Base-by-base conservation (phyloP, 2,888 invertebrate genomes). In the Diplazon laetatorius region DNA sequence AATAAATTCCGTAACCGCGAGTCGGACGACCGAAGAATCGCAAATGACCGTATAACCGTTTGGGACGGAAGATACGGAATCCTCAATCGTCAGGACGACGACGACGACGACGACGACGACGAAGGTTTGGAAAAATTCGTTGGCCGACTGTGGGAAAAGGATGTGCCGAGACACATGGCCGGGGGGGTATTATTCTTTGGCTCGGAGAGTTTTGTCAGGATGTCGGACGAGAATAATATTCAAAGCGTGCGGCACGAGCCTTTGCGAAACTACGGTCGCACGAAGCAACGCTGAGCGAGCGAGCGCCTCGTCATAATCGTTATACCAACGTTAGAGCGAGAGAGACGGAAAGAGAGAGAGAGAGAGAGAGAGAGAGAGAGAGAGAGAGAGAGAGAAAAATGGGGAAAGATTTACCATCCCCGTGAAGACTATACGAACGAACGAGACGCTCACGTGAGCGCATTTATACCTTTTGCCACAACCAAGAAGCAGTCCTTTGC, bases 191-290 rank as follows among this genome's bases (percentile, higher is more conserved):
- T n/a, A n/a, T n/a, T n/a, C n/a, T n/a, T n/a, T n/a, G n/a, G n/a
- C n/a, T n/a, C n/a, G n/a, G n/a, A n/a, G n/a, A n/a, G 50, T 22
- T 18, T 20, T 46, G 50, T 14, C 22, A 52, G 39, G 52, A 66
- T 52, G 25, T n/a, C n/a, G n/a, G 39, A 50, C 65, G 65, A 65
- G 35, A 66, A 52, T 9, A 66, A 66, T 66, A 66, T 66, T 66
- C 50, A 66, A 66, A 66, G 50, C 65, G 65, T 66, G 65, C 65
- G 65, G 65, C 65, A 66, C 65, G 65, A 66, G 65, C 39, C 62
- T 25, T 55, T 55, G 16, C 16, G 35, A 55, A 55, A 35, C 55
- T 55, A 30, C 30, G 6, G n/a, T n/a, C 50, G 8, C 30, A 30
- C 8, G n/a, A n/a, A 8, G 14, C 30, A 9, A 4, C 25, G 42